Percentiles rank a stretch among this genome's conserved stretches.
These are phyloP conservation scores for Amphimallon solstitiale DNA, from an alignment of 2,888 invertebrate species.

Conservation along the genomic window DNA sequence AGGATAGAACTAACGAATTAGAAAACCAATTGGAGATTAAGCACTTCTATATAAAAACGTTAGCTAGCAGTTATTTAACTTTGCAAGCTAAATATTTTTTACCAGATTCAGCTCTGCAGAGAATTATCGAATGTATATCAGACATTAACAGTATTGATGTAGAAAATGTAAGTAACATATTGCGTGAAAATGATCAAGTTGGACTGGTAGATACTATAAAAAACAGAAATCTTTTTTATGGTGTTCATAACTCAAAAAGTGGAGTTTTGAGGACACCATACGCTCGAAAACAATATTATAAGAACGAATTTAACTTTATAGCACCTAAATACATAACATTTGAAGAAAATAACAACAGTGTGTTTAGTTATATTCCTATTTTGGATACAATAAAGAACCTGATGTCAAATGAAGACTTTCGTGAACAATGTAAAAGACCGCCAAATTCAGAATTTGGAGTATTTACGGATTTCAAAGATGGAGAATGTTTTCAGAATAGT, in stretches of 20 bases:
- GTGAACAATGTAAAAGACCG: not conserved
- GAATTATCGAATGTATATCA: not conserved
- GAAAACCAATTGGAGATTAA: too few relatives aligned
- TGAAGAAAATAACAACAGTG: not conserved
- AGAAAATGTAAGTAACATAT: not conserved
- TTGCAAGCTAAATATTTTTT: not conserved
- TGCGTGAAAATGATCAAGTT: not conserved
- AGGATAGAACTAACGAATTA: too few relatives aligned
- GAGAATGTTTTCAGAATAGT: slow-evolving; percentile 37
- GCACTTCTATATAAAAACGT: too few relatives aligned
- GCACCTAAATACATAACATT: not conserved
- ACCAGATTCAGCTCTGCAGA: not conserved
- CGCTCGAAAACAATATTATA: not conserved
- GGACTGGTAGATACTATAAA: not conserved
- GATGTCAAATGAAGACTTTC: not conserved
- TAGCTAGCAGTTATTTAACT: too few relatives aligned
- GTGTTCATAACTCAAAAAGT: not conserved
- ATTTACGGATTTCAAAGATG: slow-evolving; percentile 37
- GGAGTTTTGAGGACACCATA: not conserved
- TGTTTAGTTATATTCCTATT: not conserved
- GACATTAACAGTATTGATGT: not conserved
- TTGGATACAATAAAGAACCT: not conserved
- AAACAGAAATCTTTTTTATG: not conserved
- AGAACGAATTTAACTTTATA: slow-evolving; percentile 8
- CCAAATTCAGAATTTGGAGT: not conserved